Base-by-base conservation (phyloP, 2,888 invertebrate species). In the Anarsia innoxiella region DNA sequence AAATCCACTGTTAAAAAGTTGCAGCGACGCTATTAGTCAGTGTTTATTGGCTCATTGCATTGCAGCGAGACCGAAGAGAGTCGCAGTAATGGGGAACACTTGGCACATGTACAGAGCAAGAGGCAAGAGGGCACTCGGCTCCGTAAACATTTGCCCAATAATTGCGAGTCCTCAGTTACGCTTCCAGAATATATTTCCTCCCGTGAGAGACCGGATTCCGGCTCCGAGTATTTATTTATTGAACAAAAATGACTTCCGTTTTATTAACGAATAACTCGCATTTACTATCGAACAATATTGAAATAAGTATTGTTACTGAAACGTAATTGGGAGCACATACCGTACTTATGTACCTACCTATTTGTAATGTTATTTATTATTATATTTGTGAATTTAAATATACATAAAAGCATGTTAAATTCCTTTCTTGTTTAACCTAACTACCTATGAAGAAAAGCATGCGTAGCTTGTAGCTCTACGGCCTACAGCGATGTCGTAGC, bases 111-210 rank as follows among this genome's bases (percentile, higher is more conserved):
- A 63, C 64, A 52, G 62, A 54, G 55, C 57, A 49, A 51, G 52
- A 59, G 67, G 68, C 64, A 64, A 65, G 59, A 60, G 70, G 62
- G 70, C 67, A 73, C 77, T 80, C 64, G 66, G 56, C 60, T 68
- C 48, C 49, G 75, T 69, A 79, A 80, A 80, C 73, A 77, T 80
- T 83, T 79, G 66, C 69, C 77, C 80, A 77, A 79, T 80, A 77
- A 83, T 79, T 80, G 77, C 69, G 66, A 73, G 70, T 75, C 70
- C 62, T 72, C 68, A 66, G 74, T 70, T 68, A 77, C 75, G 25
- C n/a, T 25, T 2, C 5, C 25, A 9, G 25, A 25, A 25, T 25
- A 25, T 25, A 25, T 25, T 25, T 6, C 25, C 25, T 56, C 56
- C 66, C 64, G 63, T 55, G 54, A 64, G 61, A 68, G 71, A 59